Evolutionary conservation across 2,797 vertebrate genomes (phyloP).

Genomic region (Manis crassicaudata): DNA sequence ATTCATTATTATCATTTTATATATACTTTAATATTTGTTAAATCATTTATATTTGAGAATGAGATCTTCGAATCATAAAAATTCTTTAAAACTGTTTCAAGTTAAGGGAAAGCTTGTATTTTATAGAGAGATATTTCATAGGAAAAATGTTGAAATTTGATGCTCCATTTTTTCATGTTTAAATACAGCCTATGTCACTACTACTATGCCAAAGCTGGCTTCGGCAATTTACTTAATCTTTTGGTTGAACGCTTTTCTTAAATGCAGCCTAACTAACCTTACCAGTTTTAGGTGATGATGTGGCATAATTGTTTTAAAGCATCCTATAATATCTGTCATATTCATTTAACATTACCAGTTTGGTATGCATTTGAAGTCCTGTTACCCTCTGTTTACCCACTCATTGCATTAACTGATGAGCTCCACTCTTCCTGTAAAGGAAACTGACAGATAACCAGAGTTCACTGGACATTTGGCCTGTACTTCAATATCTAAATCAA

Average conservation of each 20-base stretch:
- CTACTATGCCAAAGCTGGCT: not conserved
- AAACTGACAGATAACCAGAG: not conserved
- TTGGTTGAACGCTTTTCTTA: not conserved
- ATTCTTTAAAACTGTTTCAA: not conserved
- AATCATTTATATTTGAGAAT: not conserved
- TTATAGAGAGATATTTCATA: not conserved
- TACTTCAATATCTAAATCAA: not conserved
- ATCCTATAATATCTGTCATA: not conserved
- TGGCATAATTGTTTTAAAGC: not conserved
- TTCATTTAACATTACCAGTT: not conserved
- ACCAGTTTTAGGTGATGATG: not conserved
- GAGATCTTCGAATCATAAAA: not conserved
- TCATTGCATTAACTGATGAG: not conserved
- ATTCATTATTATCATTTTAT: not conserved
- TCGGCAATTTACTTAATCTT: not conserved
- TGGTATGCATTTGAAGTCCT: not conserved
- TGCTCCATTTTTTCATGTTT: not conserved
- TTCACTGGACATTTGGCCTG: not conserved
- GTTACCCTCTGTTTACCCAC: not conserved
- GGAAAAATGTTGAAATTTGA: not conserved
- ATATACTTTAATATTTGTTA: not conserved
- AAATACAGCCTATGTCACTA: not conserved
- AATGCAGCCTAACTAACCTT: not conserved
- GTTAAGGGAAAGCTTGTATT: not conserved
- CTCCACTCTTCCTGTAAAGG: not conserved